Conservation (phyloP, 92 coral and sea anemone genomes). For the Zoanthus sansibaricus region DNA sequence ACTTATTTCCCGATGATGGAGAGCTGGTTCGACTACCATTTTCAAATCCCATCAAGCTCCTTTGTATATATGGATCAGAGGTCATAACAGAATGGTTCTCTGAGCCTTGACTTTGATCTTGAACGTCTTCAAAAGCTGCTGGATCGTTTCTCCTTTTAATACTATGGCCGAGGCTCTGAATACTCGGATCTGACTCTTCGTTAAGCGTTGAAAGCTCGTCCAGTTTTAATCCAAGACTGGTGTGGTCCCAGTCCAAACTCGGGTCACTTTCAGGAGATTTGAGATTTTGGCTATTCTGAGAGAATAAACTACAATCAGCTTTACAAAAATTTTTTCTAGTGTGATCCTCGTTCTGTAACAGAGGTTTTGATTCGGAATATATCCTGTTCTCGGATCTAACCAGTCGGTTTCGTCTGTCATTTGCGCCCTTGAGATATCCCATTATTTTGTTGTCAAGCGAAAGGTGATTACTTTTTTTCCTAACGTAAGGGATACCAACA, state of each 20-base stretch:
- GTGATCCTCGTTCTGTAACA: slow-evolving; percentile 2
- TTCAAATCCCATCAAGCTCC: neutral
- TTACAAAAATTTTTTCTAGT: neutral
- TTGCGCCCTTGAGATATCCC: slow-evolving; percentile 25
- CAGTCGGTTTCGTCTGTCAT: slow-evolving; percentile 35
- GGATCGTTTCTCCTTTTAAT: neutral
- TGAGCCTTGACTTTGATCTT: neutral
- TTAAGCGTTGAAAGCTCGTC: slow-evolving; percentile 38
- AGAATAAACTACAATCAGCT: neutral
- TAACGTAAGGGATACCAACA: slow-evolving; percentile 21
- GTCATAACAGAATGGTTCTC: neutral
- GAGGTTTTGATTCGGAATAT: slow-evolving; percentile 29
- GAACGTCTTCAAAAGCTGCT: neutral
- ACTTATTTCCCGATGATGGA: neutral
- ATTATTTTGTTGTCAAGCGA: neutral
- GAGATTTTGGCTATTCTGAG: neutral
- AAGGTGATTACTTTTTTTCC: slow-evolving; percentile 31
- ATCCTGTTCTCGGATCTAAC: neutral
- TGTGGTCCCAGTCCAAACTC: slow-evolving; percentile 42
- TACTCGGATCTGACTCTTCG: slow-evolving; percentile 30
- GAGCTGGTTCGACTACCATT: neutral
- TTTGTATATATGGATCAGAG: slow-evolving; percentile 4
- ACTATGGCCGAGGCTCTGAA: neutral
- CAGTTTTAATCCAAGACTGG: slow-evolving; percentile 24
- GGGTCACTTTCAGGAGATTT: slow-evolving; percentile 26